A percentile compares a stretch with the other conserved stretches of the same genome.
These are phyloP conservation scores for Lepidostoma basale DNA, from an alignment of 1,140 invertebrate species.

Conservation along the genomic window DNA sequence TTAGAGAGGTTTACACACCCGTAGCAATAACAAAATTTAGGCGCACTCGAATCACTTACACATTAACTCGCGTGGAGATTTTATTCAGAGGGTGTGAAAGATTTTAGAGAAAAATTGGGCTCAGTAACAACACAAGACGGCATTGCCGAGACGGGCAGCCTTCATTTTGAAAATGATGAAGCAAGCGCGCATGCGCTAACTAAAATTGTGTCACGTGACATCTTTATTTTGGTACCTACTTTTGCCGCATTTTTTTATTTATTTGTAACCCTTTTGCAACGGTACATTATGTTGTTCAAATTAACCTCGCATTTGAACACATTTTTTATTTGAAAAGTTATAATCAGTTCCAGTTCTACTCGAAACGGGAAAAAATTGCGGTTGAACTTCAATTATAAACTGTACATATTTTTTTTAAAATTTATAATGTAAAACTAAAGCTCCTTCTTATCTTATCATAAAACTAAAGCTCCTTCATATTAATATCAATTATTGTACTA, in stretches of 20 bases:
- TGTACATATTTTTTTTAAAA: too few relatives aligned
- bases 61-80: not conserved
- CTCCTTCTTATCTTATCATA: too few relatives aligned
- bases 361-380: too few relatives aligned
- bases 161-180: constrained; percentile 34
- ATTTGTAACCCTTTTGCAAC: not conserved
- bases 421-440: too few relatives aligned
- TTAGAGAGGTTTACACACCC: not conserved
- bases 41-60: constrained; percentile 25
- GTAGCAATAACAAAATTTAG: not conserved
- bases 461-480: too few relatives aligned
- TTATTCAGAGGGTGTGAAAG: not conserved
- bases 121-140: constrained; percentile 16
- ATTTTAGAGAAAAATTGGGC: constrained; percentile 18
- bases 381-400: too few relatives aligned
- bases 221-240: not conserved
- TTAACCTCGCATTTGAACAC: too few relatives aligned
- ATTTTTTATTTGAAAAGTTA: too few relatives aligned
- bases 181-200: constrained; percentile 24
- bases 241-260: too few relatives aligned
- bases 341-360: too few relatives aligned
- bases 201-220: constrained; percentile 31
- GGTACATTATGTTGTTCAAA: too few relatives aligned
- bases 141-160: constrained; percentile 13
- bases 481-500: too few relatives aligned